Conservation (phyloP, 1,140 invertebrate genomes). For the Oryzaephilus surinamensis region DNA sequence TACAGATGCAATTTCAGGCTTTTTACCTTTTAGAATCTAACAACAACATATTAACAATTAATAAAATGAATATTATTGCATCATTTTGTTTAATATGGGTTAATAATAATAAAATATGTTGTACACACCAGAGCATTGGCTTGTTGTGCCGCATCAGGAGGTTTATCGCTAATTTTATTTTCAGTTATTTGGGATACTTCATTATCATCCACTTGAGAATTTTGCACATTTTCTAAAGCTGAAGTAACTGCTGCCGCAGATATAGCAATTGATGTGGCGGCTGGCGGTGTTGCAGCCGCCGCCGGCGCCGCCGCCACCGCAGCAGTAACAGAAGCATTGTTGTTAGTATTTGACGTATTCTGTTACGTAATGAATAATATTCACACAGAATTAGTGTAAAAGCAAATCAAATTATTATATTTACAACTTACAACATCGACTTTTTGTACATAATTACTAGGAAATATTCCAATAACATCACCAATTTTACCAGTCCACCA, state of each 20-base stretch:
- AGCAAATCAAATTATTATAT: background rate
- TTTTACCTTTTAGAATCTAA: constrained; percentile 43
- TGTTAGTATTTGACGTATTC: constrained; percentile 15
- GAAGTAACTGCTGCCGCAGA: constrained; percentile 8
- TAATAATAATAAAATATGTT: background rate
- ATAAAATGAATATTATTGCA: background rate
- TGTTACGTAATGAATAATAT: constrained; percentile 12
- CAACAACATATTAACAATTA: too few relatives aligned
- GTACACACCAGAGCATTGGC: constrained; percentile 40
- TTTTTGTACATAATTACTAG: constrained; percentile 81
- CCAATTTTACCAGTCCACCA: constrained; percentile 96
- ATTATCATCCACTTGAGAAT: constrained; percentile 28
- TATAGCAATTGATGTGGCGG: constrained; percentile 8
- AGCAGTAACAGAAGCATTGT: constrained; percentile 11
- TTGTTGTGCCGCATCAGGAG: constrained; percentile 39
- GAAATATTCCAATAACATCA: constrained; percentile 72
- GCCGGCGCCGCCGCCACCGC: constrained; percentile 7
- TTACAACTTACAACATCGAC: constrained; percentile 40
- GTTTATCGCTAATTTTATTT: constrained; percentile 34
- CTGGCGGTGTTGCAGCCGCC: constrained; percentile 3
- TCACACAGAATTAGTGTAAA: constrained; percentile 4
- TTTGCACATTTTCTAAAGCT: constrained; percentile 13
- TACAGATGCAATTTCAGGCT: constrained; percentile 80
- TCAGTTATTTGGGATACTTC: constrained; percentile 38
- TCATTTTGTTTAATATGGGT: background rate